Evolutionary conservation across 2,797 vertebrate genomes (phyloP).

Genomic region (Trachurus trachurus): DNA sequence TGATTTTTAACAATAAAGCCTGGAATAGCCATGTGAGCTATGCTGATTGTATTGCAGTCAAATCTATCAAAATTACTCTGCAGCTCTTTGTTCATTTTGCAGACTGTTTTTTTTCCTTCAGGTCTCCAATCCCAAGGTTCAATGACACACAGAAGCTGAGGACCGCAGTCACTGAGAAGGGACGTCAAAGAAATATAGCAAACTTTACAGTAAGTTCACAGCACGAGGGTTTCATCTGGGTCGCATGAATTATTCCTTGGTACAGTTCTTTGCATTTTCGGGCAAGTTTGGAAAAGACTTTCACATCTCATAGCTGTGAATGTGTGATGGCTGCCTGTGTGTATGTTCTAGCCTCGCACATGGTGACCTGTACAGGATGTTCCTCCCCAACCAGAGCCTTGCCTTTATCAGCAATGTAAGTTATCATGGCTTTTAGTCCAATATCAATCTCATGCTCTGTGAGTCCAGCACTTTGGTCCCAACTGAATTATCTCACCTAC

Average conservation of each 20-base stretch:
- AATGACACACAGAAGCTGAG: constrained; percentile 9
- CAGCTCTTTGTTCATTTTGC: constrained; percentile 25
- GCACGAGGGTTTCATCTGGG: not conserved
- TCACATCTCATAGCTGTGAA: not conserved
- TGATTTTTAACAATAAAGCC: constrained; percentile 55
- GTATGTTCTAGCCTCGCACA: not conserved
- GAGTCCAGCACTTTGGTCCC: not conserved
- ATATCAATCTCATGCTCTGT: not conserved
- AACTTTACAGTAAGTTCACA: not conserved
- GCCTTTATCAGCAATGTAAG: not conserved
- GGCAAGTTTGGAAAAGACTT: not conserved
- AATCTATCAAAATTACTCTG: constrained; percentile 33
- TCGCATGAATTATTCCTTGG: not conserved
- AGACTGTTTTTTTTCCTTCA: constrained; percentile 5
- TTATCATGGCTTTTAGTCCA: not conserved
- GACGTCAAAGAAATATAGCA: not conserved
- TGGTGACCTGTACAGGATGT: not conserved
- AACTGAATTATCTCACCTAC: not conserved
- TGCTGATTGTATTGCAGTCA: constrained; percentile 39
- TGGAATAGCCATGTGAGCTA: constrained; percentile 18
- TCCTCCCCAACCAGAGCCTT: not conserved
- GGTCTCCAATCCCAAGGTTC: not conserved
- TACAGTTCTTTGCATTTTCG: not conserved
- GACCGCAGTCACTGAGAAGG: not conserved
- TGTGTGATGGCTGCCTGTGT: not conserved